A percentile compares a stretch with the other conserved stretches of the same genome.
These are phyloP conservation scores for Chironomus striatipennis DNA, from an alignment of 1,140 invertebrate species.

Conservation along the genomic window DNA sequence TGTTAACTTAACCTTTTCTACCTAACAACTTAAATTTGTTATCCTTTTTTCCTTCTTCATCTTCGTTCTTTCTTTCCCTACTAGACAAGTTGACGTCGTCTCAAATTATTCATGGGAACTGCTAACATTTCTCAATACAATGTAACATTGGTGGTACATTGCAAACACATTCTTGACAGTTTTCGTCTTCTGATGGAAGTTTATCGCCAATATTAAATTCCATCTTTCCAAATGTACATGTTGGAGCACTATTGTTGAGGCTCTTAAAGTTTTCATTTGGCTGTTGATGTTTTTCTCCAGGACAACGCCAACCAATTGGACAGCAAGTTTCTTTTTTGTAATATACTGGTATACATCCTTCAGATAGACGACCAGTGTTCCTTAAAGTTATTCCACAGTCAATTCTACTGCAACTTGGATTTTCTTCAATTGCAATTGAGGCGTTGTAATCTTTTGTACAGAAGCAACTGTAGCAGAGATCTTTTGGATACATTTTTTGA, in stretches of 20 bases:
- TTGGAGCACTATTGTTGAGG: background rate
- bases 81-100: conserved; percentile 2
- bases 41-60: background rate
- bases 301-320: conserved; percentile 44
- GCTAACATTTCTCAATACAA: conserved; percentile 22
- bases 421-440: conserved; percentile 31
- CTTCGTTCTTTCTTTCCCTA: background rate
- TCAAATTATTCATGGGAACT: background rate
- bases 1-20: conserved; percentile 1
- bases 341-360: conserved; percentile 44
- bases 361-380: conserved; percentile 38
- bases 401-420: conserved; percentile 41
- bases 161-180: conserved; percentile 23
- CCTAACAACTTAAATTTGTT: no score
- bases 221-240: conserved; percentile 22
- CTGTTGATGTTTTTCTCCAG: background rate
- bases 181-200: background rate
- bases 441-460: conserved; percentile 42
- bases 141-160: conserved; percentile 14
- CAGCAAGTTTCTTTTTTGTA: conserved; percentile 38
- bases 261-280: background rate
- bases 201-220: conserved; percentile 3
- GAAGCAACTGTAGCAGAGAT: conserved; percentile 42
- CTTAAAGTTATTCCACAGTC: conserved; percentile 45
- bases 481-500: conserved; percentile 42